Evolutionary conservation across 2,113 vertebrate species (phyloP), one percentile per base, ranked within the genome.

Genomic region (Telmatochromis bifrenatus): DNA sequence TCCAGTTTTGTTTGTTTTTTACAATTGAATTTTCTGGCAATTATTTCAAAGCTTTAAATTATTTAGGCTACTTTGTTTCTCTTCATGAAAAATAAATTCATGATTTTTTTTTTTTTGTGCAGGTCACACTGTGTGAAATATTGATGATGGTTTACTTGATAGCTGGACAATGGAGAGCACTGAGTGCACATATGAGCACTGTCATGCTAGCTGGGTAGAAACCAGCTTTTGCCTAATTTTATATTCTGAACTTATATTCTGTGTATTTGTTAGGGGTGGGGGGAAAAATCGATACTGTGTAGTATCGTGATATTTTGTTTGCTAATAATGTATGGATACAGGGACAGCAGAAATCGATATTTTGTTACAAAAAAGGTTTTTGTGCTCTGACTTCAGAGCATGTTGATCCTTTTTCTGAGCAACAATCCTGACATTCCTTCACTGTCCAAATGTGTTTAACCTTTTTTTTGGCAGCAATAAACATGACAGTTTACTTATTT

Each of bases 81-180:
- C 58, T 62, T 62, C 58, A 35, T 62, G 31, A 62, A 62, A 62
- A 62, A 19, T 62, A 19, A 35, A 35, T 35, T 62, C 58, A 7
- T 11, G 58, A 60, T 26, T 28, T 3, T 5, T 3, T 28, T 3
- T 5, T 3, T 19, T 10, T 4, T 1, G 2, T 33, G 58, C 28
- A 19, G 35, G 35, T 5, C n/a, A 23, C 35, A 23, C 7, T 70
- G 3, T 42, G n/a, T 42, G 65, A 8, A 39, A 42, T 70, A 42
- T 42, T 23, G 37, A 42, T 23, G 65, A 70, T 42, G 65, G 65
- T 23, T 42, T 42, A 14, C 37, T 3, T 70, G 65, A 42, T 23
- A 23, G 37, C 35, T 42, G 65, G 65, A 14, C 7, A 39, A 23
- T 42, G 62, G n/a, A 14, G 33, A 23, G 12, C 37, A 23, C n/a